Evolutionary conservation across 2,113 vertebrate species (phyloP).

Genomic region (Candoia aspera): DNA sequence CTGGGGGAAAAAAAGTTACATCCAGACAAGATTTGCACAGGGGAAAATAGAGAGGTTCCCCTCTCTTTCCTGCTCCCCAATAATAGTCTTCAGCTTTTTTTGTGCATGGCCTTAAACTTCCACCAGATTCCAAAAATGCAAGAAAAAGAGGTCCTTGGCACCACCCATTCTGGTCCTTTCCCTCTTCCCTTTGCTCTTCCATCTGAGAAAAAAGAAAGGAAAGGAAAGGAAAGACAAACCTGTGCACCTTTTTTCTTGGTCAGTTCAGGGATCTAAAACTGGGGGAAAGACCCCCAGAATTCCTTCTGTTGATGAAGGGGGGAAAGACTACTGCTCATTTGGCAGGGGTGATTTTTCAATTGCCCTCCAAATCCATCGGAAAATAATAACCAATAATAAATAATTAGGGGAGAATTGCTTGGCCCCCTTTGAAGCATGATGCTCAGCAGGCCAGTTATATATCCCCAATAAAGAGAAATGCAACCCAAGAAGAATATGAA

Average conservation of each 20-base stretch:
- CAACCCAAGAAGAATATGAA: neutral
- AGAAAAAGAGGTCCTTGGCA: neutral
- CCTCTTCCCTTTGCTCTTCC: neutral
- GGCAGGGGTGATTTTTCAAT: neutral
- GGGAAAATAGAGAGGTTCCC: neutral
- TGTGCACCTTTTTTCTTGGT: neutral
- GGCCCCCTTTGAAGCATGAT: neutral
- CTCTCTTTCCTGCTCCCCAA: neutral
- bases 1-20: neutral
- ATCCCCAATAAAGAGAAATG: neutral
- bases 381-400: neutral
- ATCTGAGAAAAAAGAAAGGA: neutral
- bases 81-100: neutral
- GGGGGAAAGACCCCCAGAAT: neutral
- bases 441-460: neutral
- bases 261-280: neutral
- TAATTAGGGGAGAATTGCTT: neutral
- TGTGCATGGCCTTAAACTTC: neutral
- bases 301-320: neutral
- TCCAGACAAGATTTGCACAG: neutral
- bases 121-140: neutral
- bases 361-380: neutral
- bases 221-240: no score
- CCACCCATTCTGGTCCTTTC: neutral
- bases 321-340: neutral